phyloP scores from a whole-genome alignment of 2,113 vertebrate species.

The Anguilla japonica region DNA sequence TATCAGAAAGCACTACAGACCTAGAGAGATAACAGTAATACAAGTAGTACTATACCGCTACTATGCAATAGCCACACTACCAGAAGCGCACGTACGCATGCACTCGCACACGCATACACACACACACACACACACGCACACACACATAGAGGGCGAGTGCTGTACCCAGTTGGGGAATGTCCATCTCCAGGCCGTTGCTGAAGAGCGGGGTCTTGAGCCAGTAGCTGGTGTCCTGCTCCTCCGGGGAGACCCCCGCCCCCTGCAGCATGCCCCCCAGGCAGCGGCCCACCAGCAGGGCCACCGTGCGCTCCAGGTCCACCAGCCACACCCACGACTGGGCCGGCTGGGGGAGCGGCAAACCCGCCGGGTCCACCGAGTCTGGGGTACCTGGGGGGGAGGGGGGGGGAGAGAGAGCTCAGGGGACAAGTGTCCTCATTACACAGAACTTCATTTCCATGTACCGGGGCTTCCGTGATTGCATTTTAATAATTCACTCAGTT shows the following conservation, averaged over 20 bases:
- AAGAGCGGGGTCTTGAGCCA: slow-evolving; percentile 94
- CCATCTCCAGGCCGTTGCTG: slow-evolving; percentile 92
- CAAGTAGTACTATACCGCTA: too few species aligned
- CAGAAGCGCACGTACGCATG: too few species aligned
- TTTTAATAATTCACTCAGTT: background rate
- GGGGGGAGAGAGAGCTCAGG: too few species aligned
- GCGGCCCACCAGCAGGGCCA: slow-evolving; percentile 87
- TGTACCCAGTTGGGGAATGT: slow-evolving; percentile 86
- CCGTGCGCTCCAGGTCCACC: slow-evolving; percentile 92
- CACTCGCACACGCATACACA: too few species aligned
- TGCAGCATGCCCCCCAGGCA: slow-evolving; percentile 97
- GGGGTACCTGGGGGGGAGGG: slow-evolving; percentile 68
- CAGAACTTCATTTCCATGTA: background rate
- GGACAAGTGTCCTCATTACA: background rate
- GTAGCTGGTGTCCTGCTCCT: slow-evolving; percentile 90
- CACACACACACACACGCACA: background rate
- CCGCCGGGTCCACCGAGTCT: slow-evolving; percentile 82
- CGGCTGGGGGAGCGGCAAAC: slow-evolving; percentile 74
- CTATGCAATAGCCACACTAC: too few species aligned
- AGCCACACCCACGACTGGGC: slow-evolving; percentile 95
- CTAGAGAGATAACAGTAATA: too few species aligned
- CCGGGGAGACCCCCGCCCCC: slow-evolving; percentile 81
- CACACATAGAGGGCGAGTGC: background rate
- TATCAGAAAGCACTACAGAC: too few species aligned
- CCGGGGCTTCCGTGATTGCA: background rate